Evolutionary conservation across 2,888 invertebrate genomes (phyloP).

Genomic region (Eupsilia transversa): DNA sequence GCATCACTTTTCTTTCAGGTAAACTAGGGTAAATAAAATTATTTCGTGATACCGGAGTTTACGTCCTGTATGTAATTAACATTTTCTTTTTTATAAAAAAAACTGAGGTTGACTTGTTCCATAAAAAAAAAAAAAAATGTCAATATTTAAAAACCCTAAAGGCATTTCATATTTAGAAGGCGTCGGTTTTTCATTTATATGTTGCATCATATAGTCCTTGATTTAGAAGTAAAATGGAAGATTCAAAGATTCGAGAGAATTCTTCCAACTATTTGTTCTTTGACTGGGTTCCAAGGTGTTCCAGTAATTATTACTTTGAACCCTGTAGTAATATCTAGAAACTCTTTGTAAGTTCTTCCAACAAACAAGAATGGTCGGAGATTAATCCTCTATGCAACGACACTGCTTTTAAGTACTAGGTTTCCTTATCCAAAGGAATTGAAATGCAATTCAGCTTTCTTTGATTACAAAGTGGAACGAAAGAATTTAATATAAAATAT

Average conservation of each 20-base stretch:
- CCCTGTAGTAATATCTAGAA: slow-evolving; percentile 38
- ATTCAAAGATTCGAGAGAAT: slow-evolving; percentile 13
- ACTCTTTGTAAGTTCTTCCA: slow-evolving; percentile 41
- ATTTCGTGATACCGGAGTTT: not conserved
- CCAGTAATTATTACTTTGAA: slow-evolving; percentile 40
- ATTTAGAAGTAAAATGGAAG: not conserved
- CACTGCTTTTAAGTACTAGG: slow-evolving; percentile 20
- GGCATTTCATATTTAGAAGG: slow-evolving; percentile 5
- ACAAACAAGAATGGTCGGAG: slow-evolving; percentile 42
- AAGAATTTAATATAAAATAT: slow-evolving; percentile 42
- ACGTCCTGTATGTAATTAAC: not conserved
- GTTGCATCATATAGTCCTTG: not conserved
- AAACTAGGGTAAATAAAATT: not conserved
- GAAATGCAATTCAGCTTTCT: slow-evolving; percentile 51
- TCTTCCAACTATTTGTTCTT: slow-evolving; percentile 4
- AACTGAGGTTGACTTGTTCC: slow-evolving; percentile 6
- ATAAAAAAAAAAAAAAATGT: no score
- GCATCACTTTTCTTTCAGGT: not conserved
- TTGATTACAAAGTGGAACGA: slow-evolving; percentile 52
- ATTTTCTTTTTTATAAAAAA: not conserved
- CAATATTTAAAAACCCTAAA: slow-evolving; percentile 7
- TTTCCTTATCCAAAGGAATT: slow-evolving; percentile 51
- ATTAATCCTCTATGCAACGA: slow-evolving; percentile 42
- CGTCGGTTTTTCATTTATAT: slow-evolving; percentile 20
- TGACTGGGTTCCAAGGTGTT: slow-evolving; percentile 31